Conservation (phyloP, 2,797 vertebrate species). For the Trematomus bernacchii region DNA sequence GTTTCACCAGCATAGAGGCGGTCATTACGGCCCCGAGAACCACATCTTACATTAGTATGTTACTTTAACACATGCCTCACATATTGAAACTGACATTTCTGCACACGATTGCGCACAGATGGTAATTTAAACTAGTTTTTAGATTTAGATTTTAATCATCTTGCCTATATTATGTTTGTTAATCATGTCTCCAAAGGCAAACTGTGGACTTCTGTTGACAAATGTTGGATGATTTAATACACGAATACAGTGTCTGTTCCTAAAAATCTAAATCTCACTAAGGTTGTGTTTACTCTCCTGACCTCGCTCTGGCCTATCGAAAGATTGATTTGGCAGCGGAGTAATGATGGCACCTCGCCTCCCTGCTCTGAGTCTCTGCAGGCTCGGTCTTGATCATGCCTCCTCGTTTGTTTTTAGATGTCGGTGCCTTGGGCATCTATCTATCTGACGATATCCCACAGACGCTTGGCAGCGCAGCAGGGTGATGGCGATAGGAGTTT, state of each 20-base stretch:
- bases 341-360: constrained; percentile 60
- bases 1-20: constrained; percentile 37
- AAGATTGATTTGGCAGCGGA: constrained; percentile 69
- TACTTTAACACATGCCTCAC: constrained; percentile 17
- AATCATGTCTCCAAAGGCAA: constrained; percentile 8
- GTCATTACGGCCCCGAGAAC: constrained; percentile 15
- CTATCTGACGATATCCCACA: constrained; percentile 71
- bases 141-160: too few species aligned
- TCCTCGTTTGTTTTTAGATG: constrained; percentile 71
- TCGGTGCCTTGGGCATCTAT: constrained; percentile 65
- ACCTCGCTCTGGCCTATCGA: constrained; percentile 55
- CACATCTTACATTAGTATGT: constrained; percentile 8
- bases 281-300: constrained; percentile 38
- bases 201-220: neutral
- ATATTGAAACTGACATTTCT: constrained; percentile 3
- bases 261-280: constrained; percentile 26
- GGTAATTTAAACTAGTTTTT: neutral
- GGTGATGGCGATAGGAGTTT: constrained; percentile 53
- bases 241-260: neutral
- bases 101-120: constrained; percentile 2
- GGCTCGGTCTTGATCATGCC: constrained; percentile 72
- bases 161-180: neutral
- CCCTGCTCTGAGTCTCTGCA: constrained; percentile 56
- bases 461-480: constrained; percentile 61
- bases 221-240: neutral